Evolutionary conservation across 2,888 invertebrate species (phyloP).

Genomic region (Cantharis lateralis): DNA sequence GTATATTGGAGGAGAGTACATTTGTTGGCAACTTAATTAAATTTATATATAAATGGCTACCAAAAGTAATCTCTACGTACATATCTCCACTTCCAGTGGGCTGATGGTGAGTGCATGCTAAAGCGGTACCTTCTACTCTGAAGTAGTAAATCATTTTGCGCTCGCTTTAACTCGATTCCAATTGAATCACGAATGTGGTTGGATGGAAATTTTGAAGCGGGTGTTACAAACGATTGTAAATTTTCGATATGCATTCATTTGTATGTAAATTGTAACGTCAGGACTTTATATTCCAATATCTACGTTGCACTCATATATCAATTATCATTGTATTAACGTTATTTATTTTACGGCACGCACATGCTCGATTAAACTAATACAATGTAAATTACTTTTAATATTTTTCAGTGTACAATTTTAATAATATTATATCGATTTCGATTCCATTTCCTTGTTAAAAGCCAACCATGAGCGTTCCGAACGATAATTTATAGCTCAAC

Average conservation of each 20-base stretch:
- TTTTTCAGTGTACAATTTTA: not conserved
- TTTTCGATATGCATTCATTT: constrained; percentile 43
- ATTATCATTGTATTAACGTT: constrained; percentile 35
- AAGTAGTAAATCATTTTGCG: constrained; percentile 47
- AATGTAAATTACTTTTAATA: not conserved
- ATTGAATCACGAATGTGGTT: constrained; percentile 50
- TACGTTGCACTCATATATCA: constrained; percentile 33
- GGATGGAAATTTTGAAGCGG: constrained; percentile 45
- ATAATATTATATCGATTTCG: not conserved
- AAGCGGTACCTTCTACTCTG: constrained; percentile 22
- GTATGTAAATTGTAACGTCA: constrained; percentile 41
- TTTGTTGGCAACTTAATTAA: constrained; percentile 43
- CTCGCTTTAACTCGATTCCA: constrained; percentile 50
- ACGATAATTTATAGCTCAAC: not conserved
- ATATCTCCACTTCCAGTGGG: constrained; percentile 36
- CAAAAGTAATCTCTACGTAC: constrained; percentile 43
- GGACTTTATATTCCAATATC: constrained; percentile 36
- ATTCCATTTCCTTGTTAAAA: not conserved
- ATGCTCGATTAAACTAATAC: constrained; percentile 24
- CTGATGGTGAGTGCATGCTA: constrained; percentile 22
- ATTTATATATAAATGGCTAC: constrained; percentile 44
- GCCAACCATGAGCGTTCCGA: not conserved
- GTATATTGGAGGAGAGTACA: constrained; percentile 23
- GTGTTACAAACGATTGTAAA: constrained; percentile 38
- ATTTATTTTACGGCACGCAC: constrained; percentile 30